Percentiles rank a stretch among this genome's conserved stretches.
phyloP scores from a whole-genome alignment of 1,140 invertebrate genomes.

The Leptinotarsa undecemlineata region DNA sequence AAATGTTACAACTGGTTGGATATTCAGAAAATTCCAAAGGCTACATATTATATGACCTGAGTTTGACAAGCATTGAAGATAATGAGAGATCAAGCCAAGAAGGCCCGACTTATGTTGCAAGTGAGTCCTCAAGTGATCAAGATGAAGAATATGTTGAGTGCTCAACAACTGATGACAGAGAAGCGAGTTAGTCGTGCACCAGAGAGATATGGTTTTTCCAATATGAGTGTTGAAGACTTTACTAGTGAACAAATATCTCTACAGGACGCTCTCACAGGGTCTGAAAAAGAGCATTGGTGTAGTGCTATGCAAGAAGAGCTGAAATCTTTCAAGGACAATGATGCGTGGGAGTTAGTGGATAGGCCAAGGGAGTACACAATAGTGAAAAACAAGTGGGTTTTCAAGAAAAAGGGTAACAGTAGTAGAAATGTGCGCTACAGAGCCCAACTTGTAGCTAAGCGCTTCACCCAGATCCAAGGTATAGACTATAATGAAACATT shows the following conservation, averaged over 20 bases:
- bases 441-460: slow-evolving; percentile 52
- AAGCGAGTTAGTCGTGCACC: too few relatives aligned
- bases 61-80: background rate
- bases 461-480: slow-evolving; percentile 51
- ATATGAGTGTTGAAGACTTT: background rate
- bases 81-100: too few relatives aligned
- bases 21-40: background rate
- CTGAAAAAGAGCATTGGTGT: slow-evolving; percentile 35
- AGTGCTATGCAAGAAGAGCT: slow-evolving; percentile 42
- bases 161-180: background rate
- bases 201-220: background rate
- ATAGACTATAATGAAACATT: slow-evolving; percentile 52
- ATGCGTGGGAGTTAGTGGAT: slow-evolving; percentile 51
- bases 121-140: background rate
- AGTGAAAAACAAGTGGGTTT: slow-evolving; percentile 55
- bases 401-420: slow-evolving; percentile 48
- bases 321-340: slow-evolving; percentile 47
- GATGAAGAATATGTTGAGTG: background rate
- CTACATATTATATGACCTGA: background rate
- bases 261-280: slow-evolving; percentile 28
- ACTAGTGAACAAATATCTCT: background rate
- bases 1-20: background rate
- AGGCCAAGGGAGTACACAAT: slow-evolving; percentile 33
- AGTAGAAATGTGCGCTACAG: slow-evolving; percentile 44
- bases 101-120: background rate